phyloP scores from a whole-genome alignment of 1,140 invertebrate species.

The Spodoptera litura region DNA sequence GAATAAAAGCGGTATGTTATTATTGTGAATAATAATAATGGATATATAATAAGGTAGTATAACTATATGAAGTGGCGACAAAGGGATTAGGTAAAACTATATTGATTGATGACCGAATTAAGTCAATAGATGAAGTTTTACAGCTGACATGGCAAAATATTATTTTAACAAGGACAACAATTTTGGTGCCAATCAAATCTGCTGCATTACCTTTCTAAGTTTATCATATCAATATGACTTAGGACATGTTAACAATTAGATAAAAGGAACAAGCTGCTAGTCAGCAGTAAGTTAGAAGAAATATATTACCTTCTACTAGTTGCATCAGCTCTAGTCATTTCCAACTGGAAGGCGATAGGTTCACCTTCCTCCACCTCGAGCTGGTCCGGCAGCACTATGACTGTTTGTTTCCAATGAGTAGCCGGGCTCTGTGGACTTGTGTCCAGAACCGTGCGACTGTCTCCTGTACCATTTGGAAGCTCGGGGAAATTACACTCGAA shows the following conservation, averaged over 20 bases:
- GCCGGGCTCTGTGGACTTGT: conserved; percentile 91
- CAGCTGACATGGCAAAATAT: too few relatives aligned
- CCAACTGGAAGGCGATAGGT: conserved; percentile 90
- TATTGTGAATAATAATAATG: too few relatives aligned
- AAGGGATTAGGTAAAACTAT: too few relatives aligned
- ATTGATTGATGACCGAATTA: too few relatives aligned
- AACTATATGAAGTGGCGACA: too few relatives aligned
- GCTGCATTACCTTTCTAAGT: too few relatives aligned
- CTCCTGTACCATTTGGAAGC: conserved; percentile 57
- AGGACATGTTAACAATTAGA: background rate
- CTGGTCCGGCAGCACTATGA: conserved; percentile 90
- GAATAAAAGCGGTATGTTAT: conserved; percentile 47
- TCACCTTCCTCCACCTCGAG: conserved; percentile 86
- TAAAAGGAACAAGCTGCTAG: background rate
- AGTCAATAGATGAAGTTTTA: too few relatives aligned
- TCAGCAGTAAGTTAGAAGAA: background rate
- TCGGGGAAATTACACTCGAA: conserved; percentile 88
- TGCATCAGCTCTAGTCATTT: conserved; percentile 83
- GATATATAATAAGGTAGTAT: too few relatives aligned
- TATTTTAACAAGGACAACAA: too few relatives aligned
- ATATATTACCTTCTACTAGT: conserved; percentile 69
- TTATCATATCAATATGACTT: too few relatives aligned
- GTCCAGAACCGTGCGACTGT: conserved; percentile 87
- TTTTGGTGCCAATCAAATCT: too few relatives aligned
- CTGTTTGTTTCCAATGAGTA: conserved; percentile 99